Percentiles rank a stretch among this genome's conserved stretches.
These are phyloP conservation scores for Rhinolophus ferrumequinum DNA, from an alignment of 2,113 vertebrate species.

Conservation along the genomic window DNA sequence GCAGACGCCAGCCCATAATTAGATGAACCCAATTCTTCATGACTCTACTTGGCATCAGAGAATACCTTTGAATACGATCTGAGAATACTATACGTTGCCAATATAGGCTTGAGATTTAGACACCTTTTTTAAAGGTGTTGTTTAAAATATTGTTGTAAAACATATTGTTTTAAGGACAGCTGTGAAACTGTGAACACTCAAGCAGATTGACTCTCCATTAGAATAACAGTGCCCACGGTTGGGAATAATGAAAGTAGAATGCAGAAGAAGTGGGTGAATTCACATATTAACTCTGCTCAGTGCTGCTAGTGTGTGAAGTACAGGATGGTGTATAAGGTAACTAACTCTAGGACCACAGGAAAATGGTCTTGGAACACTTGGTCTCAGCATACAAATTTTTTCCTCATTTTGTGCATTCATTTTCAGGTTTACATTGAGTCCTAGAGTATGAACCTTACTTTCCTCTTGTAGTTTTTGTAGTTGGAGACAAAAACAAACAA, in stretches of 20 bases:
- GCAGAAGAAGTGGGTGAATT: neutral
- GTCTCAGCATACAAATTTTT: neutral
- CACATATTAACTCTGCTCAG: neutral
- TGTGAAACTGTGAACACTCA: neutral
- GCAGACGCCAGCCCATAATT: neutral
- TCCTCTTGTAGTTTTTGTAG: neutral
- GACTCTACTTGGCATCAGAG: neutral
- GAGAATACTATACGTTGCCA: neutral
- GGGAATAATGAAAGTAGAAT: neutral
- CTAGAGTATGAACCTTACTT: neutral
- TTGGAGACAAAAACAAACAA: neutral
- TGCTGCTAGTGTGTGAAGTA: neutral
- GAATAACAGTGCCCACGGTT: neutral
- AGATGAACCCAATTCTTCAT: neutral
- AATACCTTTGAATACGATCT: neutral
- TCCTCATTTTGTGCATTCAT: neutral
- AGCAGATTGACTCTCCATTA: neutral
- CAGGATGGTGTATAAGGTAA: neutral
- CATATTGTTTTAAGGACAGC: neutral
- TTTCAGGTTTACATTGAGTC: constrained; percentile 11
- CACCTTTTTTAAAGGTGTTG: neutral
- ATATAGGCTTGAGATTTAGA: neutral
- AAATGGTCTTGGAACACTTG: neutral
- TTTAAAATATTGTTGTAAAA: neutral
- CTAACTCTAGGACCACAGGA: neutral